Base-by-base conservation (phyloP, 2,797 vertebrate genomes). In the Halcyon smyrnensis region DNA sequence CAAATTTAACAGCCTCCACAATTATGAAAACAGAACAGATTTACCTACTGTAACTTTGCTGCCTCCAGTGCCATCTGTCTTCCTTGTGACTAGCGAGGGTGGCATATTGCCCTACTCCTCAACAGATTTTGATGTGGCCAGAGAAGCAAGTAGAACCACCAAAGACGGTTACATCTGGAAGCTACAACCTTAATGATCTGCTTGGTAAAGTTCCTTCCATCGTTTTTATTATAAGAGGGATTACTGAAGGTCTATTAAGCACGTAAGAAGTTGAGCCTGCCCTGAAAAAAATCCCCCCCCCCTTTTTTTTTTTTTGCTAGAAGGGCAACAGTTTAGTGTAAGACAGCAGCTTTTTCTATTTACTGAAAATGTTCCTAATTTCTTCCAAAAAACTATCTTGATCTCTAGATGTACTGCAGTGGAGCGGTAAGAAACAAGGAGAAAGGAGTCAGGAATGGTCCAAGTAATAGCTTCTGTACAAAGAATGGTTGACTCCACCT, bases 51-150 rank as follows among this genome's bases (percentile, higher is more conserved):
- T 62, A 89, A 50, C 62, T 89, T 30, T 59, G 1, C 77, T 84
- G 88, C 89, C 81, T 64, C 84, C 81, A 37, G 81, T 32, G 59
- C 92, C 86, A 85, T 92, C 81, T 95, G 91, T 59, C 32, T n/a
- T 41, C 46, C 68, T 64, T 75, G 16, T 70, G 51, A 18, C 28
- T 75, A 51, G 57, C 7, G 30, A 16, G 80, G 79, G 76, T 80
- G 89, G 64, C 87, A 34, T 28, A 2, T 36, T 87, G 78, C 51
- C 81, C 81, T 48, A 4, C 32, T 75, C 85, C 86, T 89, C 74
- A 30, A 24, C 27, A 1, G 30, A 27, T 0, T 48, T 64, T 51
- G 8, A 0, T 0, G 1, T 48, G 71, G 64, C 68, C 87, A 77
- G n/a, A 76, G 91, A 8, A 80, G 82, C 79, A 27, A 34, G 7